Evolutionary conservation across 2,797 vertebrate genomes (phyloP).

Genomic region (Cryptoprocta ferox): DNA sequence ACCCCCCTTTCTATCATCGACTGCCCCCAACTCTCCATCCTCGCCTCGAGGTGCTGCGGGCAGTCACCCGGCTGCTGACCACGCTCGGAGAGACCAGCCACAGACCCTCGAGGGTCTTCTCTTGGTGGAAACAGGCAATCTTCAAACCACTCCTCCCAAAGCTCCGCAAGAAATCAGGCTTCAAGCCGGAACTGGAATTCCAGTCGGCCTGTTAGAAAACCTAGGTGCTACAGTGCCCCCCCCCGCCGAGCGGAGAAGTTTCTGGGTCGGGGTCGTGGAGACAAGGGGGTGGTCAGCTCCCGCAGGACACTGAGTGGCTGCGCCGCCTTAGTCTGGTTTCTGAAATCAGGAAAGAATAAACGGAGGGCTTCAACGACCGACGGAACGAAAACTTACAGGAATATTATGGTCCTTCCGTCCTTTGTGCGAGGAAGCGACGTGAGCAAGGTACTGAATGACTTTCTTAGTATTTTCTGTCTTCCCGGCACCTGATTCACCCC

Average conservation of each 20-base stretch:
- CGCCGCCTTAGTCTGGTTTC: slow-evolving; percentile 27
- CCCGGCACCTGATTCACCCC: slow-evolving; percentile 98
- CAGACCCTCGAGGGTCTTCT: not conserved
- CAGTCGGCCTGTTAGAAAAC: not conserved
- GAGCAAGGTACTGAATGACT: slow-evolving; percentile 99
- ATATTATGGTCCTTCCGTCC: slow-evolving; percentile 98
- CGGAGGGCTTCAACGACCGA: not conserved
- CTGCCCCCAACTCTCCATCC: not conserved
- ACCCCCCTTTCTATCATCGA: not conserved
- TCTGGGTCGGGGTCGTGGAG: not conserved
- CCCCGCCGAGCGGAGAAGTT: not conserved
- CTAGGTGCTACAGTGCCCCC: not conserved
- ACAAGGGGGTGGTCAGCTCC: not conserved
- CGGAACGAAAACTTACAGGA: slow-evolving; percentile 92
- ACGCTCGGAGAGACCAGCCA: not conserved
- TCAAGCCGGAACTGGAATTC: not conserved
- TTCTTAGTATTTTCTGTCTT: slow-evolving; percentile 99
- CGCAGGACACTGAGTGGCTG: not conserved
- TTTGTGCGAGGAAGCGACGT: slow-evolving; percentile 99
- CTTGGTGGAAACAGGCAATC: not conserved
- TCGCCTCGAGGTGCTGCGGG: not conserved
- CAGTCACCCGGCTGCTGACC: not conserved
- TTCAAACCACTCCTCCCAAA: not conserved
- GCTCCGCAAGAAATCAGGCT: slow-evolving; percentile 18
- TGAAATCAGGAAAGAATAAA: slow-evolving; percentile 32